Base-by-base conservation (phyloP, 53 echinoderm and acorn worm species). In the Temnopleurus reevesii region DNA sequence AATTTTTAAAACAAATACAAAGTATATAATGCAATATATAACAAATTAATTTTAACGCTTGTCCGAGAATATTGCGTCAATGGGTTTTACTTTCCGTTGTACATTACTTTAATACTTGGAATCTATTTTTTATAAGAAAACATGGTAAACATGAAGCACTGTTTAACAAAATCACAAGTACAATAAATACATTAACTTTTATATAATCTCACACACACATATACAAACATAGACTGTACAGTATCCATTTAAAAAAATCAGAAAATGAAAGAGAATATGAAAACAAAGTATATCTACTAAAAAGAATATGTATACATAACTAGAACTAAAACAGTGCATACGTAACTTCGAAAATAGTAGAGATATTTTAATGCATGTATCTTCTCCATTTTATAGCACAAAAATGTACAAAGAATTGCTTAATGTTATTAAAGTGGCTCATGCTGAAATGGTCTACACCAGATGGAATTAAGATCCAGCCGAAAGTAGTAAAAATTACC, bases 181-280 rank as follows among this genome's bases (percentile, higher is more conserved):
- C 47, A 79, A 79, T 79, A 79, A 79, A 79, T 79, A 79, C 71
- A 71, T 41, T 15, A 79, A 79, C 10, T 15, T 28, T n/a, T 7
- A 29, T 79, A 41, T 79, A 47, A 26, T 79, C 79, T 47, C 79
- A 79, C 79, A 79, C 79, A 79, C 49, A 79, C 26, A 79, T 49
- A 9, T 46, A 45, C 77, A 45, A 77, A 45, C 86, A 86, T 59
- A 86, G 41, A 86, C 59, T 15, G 18, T 9, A 29, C 8, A 18
- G 56, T 49, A 79, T 79, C 51, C 24, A 79, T 79, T 2, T 25
- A 19, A 47, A 49, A 71, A 71, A 38, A 41, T n/a, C 23, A 12
- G 21, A 66, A 66, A 66, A 38, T n/a, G 21, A 71, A 71, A 71
- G 38, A 4, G 71, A 71, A 71, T 8, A n/a, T 18, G 4, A 41